Percentiles rank a stretch among this genome's conserved stretches.
phyloP scores from a whole-genome alignment of 2,888 invertebrate species.

The Drosophila rellima region DNA sequence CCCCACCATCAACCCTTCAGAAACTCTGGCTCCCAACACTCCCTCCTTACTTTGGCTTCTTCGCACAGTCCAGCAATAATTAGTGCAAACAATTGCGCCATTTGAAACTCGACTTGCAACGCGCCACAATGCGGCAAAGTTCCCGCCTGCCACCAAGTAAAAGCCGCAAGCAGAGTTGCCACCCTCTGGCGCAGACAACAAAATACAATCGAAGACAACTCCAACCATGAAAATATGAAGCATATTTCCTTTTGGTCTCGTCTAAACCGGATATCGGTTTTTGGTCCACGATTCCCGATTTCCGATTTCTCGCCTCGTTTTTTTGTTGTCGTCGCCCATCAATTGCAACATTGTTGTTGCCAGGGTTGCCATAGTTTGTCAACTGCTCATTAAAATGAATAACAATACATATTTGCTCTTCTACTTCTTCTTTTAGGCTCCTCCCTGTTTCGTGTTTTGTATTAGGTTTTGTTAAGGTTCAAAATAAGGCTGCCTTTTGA shows the following conservation, averaged over 20 bases:
- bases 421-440: neutral
- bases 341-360: neutral
- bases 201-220: neutral
- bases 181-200: neutral
- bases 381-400: constrained; percentile 20
- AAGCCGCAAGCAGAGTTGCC: no score
- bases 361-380: constrained; percentile 24
- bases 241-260: constrained; percentile 48
- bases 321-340: neutral
- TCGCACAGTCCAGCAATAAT: constrained; percentile 56
- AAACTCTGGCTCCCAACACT: neutral
- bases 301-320: neutral
- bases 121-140: constrained; percentile 59
- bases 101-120: constrained; percentile 53
- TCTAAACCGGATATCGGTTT: constrained; percentile 27
- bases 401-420: constrained; percentile 4
- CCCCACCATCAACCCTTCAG: no score
- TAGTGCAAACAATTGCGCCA: constrained; percentile 78
- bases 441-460: constrained; percentile 1
- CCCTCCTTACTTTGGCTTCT: neutral
- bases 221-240: neutral
- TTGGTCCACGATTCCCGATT: constrained; percentile 7
- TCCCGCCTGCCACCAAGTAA: constrained; percentile 16
- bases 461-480: constrained; percentile 13
- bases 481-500: neutral